Evolutionary conservation across 92 coral and sea anemone genomes (phyloP), one percentile per base, ranked within the genome.

Genomic region (Porites lobata): DNA sequence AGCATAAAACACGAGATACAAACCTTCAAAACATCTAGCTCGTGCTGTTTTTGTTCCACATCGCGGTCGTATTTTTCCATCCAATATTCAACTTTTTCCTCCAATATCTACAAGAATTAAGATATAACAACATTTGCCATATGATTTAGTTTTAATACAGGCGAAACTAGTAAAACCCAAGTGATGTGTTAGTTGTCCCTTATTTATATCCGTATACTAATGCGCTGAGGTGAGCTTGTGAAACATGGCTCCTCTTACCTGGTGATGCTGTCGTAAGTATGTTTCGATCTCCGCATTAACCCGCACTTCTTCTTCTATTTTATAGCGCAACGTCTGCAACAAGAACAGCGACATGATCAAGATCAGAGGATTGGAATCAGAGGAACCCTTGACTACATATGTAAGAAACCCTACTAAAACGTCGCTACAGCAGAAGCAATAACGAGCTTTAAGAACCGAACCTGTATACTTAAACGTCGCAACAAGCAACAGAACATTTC

Each of bases 71-170:
- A 97, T 81, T 97, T 97, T 73, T 92, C 98, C 99, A 97, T 97
- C 99, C 99, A 97, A 84, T 95, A 94, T 78, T 97, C 99, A 6
- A 97, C 98, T 73, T 97, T 97, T 72, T 97, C 98, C 81, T 97
- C 99, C 63, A 97, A 89, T 71, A 94, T 95, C 99, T 97, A 61
- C 17, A 56, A 56, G 52, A 89, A 69, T 57, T 54, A 91, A 9
- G 22, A 62, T 52, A 82, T 0, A 6, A 22, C 26, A 63, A 7
- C 54, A 9, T 38, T 21, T 29, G 18, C 8, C 4, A 54, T 29
- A 22, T 22, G 8, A 2, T 22, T 61, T 73, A 59, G 12, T 14
- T 8, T 12, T 50, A 9, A 9, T 20, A 72, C 1, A 6, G 61
- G 11, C 58, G 1, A 6, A n/a, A 26, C 17, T 10, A 10, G 61